phyloP scores from a whole-genome alignment of 2,888 invertebrate genomes.

The Diarsia rubi region DNA sequence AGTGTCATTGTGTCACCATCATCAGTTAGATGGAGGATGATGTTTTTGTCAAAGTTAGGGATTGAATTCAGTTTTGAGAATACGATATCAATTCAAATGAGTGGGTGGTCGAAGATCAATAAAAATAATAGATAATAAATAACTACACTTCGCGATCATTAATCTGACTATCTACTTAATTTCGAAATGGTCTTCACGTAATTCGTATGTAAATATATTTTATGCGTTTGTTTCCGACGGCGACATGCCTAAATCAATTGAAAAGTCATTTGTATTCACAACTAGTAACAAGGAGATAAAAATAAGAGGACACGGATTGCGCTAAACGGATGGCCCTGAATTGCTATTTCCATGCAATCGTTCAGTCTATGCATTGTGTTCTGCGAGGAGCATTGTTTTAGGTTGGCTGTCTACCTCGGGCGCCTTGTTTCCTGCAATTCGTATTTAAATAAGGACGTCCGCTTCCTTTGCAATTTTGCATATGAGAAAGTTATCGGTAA shows the following conservation, averaged over 20 bases:
- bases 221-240: slow-evolving; percentile 41
- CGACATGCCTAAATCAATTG: slow-evolving; percentile 37
- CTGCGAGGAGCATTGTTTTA: slow-evolving; percentile 77
- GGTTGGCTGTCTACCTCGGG: slow-evolving; percentile 71
- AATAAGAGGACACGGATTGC: slow-evolving; percentile 57
- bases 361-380: slow-evolving; percentile 70
- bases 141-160: slow-evolving; percentile 33
- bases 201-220: slow-evolving; percentile 30
- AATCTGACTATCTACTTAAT: slow-evolving; percentile 35
- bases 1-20: background rate
- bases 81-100: background rate
- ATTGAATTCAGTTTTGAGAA: background rate
- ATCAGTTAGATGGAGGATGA: background rate
- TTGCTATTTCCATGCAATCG: slow-evolving; percentile 54
- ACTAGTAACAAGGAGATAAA: slow-evolving; percentile 51
- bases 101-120: slow-evolving; percentile 33
- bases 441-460: slow-evolving; percentile 84
- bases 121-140: slow-evolving; percentile 31
- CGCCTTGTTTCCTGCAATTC: slow-evolving; percentile 82
- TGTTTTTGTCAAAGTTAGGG: background rate
- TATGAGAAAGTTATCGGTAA: slow-evolving; percentile 77
- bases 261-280: slow-evolving; percentile 54
- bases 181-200: slow-evolving; percentile 54
- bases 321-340: slow-evolving; percentile 57
- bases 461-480: slow-evolving; percentile 86